Percentiles rank a stretch among this genome's conserved stretches.
Evolutionary conservation across 2,888 invertebrate genomes (phyloP).

Genomic region (Lasioglossum figueresi): DNA sequence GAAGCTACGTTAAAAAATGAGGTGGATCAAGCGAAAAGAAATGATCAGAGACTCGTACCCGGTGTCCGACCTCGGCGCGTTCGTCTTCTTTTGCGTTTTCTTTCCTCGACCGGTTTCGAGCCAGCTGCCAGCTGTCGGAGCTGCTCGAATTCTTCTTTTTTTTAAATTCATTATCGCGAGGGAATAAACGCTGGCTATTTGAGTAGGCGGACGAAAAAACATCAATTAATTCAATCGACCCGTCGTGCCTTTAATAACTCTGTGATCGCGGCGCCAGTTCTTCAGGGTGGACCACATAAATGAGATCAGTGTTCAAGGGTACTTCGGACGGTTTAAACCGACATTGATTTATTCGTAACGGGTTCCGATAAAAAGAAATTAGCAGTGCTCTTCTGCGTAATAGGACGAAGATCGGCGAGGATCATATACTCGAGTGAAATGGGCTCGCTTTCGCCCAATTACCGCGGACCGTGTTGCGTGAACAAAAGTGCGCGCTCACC

Average conservation of each 20-base stretch:
- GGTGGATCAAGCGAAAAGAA: too few relatives aligned
- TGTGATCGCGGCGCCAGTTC: too few relatives aligned
- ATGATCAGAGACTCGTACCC: too few relatives aligned
- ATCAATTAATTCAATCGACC: too few relatives aligned
- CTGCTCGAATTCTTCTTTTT: neutral
- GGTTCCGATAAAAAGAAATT: neutral
- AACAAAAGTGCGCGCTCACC: slow-evolving; percentile 5
- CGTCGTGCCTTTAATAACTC: too few relatives aligned
- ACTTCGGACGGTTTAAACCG: too few relatives aligned
- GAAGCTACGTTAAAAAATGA: too few relatives aligned
- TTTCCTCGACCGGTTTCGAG: neutral
- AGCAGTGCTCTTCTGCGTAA: neutral
- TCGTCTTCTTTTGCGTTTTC: neutral
- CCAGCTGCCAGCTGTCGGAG: neutral
- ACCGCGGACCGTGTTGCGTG: slow-evolving; percentile 31
- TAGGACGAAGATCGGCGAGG: neutral
- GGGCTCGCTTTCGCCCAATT: slow-evolving; percentile 42
- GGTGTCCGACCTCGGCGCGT: neutral
- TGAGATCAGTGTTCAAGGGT: too few relatives aligned
- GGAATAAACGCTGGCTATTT: neutral
- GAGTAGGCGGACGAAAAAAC: neutral
- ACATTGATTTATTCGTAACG: too few relatives aligned
- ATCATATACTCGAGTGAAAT: neutral
- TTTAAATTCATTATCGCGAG: neutral
- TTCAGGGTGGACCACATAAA: too few relatives aligned